Evolutionary conservation across 2,113 vertebrate species (phyloP).

Genomic region (Leptocoma aspasia): DNA sequence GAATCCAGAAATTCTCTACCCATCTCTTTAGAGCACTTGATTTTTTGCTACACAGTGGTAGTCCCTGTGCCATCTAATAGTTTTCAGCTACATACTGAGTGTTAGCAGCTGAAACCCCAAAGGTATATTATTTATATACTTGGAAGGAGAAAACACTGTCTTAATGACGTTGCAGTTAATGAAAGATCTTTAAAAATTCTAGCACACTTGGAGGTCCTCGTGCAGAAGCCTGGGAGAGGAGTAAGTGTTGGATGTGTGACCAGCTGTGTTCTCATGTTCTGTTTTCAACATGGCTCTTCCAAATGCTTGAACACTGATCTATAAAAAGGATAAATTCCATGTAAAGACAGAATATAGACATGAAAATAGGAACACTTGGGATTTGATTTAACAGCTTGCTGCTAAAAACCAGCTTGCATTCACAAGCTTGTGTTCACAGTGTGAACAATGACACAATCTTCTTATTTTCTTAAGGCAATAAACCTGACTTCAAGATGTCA

Average conservation of each 20-base stretch:
- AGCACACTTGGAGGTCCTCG: background rate
- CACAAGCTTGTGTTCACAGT: background rate
- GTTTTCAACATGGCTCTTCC: background rate
- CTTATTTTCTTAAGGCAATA: background rate
- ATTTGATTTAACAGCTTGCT: background rate
- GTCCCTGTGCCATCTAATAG: background rate
- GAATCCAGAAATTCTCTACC: background rate
- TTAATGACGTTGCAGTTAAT: background rate
- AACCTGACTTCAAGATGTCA: conserved; percentile 16
- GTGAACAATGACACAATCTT: background rate
- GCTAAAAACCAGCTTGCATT: background rate
- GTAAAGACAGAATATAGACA: background rate
- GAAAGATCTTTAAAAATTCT: background rate
- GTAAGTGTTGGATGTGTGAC: background rate
- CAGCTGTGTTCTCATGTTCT: background rate
- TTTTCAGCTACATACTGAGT: background rate
- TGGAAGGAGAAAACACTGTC: background rate
- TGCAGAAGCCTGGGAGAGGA: background rate
- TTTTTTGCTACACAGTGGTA: background rate
- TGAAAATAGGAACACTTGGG: background rate
- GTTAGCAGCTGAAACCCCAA: background rate
- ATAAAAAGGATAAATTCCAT: background rate
- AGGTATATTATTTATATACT: background rate
- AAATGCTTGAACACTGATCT: background rate
- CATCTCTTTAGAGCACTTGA: background rate